Percentiles rank a stretch among this genome's conserved stretches.
Evolutionary conservation across 2,797 vertebrate species (phyloP).

Genomic region (Sebastes matsubarae): DNA sequence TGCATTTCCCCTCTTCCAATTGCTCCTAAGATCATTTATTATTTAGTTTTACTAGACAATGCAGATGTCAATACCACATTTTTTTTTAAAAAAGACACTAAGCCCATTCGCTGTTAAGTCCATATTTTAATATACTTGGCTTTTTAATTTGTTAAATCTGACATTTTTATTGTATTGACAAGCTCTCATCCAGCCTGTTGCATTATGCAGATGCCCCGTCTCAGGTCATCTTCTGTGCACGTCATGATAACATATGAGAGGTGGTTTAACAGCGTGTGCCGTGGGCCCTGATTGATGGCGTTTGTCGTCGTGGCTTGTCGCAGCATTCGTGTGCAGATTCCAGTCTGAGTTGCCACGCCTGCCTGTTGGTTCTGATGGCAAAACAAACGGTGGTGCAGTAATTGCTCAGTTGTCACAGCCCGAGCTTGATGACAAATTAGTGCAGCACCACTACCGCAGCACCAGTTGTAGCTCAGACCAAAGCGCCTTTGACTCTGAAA

Average conservation of each 20-base stretch:
- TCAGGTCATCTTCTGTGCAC: constrained; percentile 32
- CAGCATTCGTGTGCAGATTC: constrained; percentile 53
- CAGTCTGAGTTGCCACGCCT: constrained; percentile 49
- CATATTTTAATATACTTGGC: neutral
- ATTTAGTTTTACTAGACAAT: constrained; percentile 21
- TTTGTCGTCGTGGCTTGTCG: constrained; percentile 36
- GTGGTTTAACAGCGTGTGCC: constrained; percentile 36
- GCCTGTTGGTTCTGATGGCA: constrained; percentile 73
- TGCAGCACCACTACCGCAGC: constrained; percentile 64
- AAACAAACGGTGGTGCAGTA: constrained; percentile 79
- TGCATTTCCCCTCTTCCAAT: neutral
- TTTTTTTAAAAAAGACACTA: neutral
- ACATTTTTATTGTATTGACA: neutral
- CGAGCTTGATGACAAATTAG: constrained; percentile 80
- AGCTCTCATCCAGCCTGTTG: constrained; percentile 11
- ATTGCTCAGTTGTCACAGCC: constrained; percentile 80
- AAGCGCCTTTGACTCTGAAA: constrained; percentile 67
- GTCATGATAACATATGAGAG: constrained; percentile 35
- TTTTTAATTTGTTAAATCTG: neutral
- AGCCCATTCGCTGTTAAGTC: neutral
- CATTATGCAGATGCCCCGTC: constrained; percentile 19
- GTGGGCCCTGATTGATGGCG: constrained; percentile 64
- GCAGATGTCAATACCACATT: constrained; percentile 5
- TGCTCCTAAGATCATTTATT: constrained; percentile 4
- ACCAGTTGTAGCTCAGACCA: constrained; percentile 59